Evolutionary conservation across 2,888 invertebrate genomes (phyloP).

Genomic region (Apotomis capreana): DNA sequence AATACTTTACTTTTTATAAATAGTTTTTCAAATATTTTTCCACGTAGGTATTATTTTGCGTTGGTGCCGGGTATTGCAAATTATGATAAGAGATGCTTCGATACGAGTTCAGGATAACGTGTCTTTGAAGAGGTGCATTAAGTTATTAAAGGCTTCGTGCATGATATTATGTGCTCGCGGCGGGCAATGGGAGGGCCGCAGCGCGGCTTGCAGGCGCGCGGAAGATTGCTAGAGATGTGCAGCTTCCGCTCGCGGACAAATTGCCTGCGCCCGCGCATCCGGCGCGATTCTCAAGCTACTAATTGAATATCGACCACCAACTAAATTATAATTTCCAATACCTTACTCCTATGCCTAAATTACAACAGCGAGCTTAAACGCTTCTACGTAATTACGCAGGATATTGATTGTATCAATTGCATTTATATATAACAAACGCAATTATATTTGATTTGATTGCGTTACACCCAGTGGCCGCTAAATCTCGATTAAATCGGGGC

Average conservation of each 20-base stretch:
- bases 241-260: slow-evolving; percentile 71
- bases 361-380: slow-evolving; percentile 46
- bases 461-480: slow-evolving; percentile 65
- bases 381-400: slow-evolving; percentile 1
- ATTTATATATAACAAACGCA: slow-evolving; percentile 32
- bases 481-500: slow-evolving; percentile 76
- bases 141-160: slow-evolving; percentile 42
- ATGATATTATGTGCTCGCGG: slow-evolving; percentile 33
- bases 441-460: slow-evolving; percentile 40
- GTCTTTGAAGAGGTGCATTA: slow-evolving; percentile 27
- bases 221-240: slow-evolving; percentile 67
- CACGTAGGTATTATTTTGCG: not conserved
- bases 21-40: slow-evolving; percentile 5
- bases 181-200: slow-evolving; percentile 15
- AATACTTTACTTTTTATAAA: slow-evolving; percentile 49
- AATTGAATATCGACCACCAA: slow-evolving; percentile 63
- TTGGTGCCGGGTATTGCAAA: not conserved
- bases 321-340: slow-evolving; percentile 51
- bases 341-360: slow-evolving; percentile 47
- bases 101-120: slow-evolving; percentile 15
- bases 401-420: slow-evolving; percentile 26
- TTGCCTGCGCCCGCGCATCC: slow-evolving; percentile 62
- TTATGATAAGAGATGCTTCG: not conserved
- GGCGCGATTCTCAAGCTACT: slow-evolving; percentile 53
- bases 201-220: slow-evolving; percentile 39